Conservation (phyloP, 2,113 vertebrate species). For the Pagrus major region DNA sequence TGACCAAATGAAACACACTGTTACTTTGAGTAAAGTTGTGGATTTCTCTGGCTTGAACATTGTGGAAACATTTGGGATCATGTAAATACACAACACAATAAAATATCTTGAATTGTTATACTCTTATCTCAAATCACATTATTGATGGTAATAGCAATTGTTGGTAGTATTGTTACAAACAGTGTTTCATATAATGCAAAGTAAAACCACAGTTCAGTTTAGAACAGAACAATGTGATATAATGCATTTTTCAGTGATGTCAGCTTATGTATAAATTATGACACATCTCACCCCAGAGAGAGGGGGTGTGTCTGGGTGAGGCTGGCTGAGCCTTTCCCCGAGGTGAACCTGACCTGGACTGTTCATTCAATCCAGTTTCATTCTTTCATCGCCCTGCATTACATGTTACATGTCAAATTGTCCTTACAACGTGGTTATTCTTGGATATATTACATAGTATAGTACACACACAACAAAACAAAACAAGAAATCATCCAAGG, state of each 20-base stretch:
- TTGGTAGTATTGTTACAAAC: too few relatives aligned
- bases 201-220: background rate
- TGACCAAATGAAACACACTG: too few relatives aligned
- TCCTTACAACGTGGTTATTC: background rate
- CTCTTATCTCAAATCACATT: too few relatives aligned
- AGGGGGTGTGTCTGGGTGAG: conserved; percentile 1
- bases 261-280: background rate
- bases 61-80: too few relatives aligned
- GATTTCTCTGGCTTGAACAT: too few relatives aligned
- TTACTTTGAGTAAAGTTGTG: too few relatives aligned
- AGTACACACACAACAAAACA: background rate
- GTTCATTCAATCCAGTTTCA: conserved; percentile 9
- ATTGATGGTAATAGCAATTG: too few relatives aligned
- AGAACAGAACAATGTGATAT: background rate
- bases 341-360: background rate
- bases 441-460: background rate
- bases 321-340: background rate
- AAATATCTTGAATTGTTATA: too few relatives aligned
- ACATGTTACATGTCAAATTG: background rate
- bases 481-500: background rate
- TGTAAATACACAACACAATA: too few relatives aligned
- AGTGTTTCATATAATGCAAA: too few relatives aligned
- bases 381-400: background rate
- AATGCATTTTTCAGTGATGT: background rate
- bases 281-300: conserved; percentile 4